Evolutionary conservation across 1,140 invertebrate genomes (phyloP).

Genomic region (Reticulitermes speratus): DNA sequence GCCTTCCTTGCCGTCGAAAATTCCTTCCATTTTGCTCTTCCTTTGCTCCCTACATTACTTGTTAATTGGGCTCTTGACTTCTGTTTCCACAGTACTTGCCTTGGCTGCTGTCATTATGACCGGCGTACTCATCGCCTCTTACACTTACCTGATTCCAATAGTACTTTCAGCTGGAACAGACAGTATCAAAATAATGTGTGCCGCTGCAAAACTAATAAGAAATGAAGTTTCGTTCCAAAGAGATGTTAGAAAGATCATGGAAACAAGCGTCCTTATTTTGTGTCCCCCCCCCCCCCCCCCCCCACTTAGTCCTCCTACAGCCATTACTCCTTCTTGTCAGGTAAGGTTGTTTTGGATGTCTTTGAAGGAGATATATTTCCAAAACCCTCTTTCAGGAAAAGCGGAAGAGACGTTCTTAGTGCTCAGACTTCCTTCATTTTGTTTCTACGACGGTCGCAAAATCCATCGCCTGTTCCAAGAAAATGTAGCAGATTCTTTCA

Average conservation of each 20-base stretch:
- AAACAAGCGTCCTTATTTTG: not conserved
- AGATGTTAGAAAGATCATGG: not conserved
- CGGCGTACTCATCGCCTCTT: too few relatives aligned
- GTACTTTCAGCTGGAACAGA: too few relatives aligned
- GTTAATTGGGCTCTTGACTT: too few relatives aligned
- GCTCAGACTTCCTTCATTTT: not conserved
- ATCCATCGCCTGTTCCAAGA: not conserved
- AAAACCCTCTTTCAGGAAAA: not conserved
- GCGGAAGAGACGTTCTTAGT: not conserved
- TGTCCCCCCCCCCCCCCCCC: not conserved
- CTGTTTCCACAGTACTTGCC: too few relatives aligned
- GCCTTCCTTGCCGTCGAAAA: too few relatives aligned
- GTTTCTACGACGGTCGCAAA: not conserved
- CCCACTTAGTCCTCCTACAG: not conserved
- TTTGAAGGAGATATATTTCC: constrained; percentile 13
- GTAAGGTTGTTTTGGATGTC: constrained; percentile 6
- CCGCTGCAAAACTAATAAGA: not conserved
- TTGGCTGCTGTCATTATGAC: too few relatives aligned
- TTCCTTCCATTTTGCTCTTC: too few relatives aligned
- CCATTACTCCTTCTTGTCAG: constrained; percentile 10
- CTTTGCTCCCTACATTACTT: too few relatives aligned
- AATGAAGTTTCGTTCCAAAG: not conserved
- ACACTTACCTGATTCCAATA: too few relatives aligned
- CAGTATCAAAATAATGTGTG: not conserved
- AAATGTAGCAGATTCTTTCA: not conserved